Base-by-base conservation (phyloP, 2,888 invertebrate species). In the Pomacea canaliculata region DNA sequence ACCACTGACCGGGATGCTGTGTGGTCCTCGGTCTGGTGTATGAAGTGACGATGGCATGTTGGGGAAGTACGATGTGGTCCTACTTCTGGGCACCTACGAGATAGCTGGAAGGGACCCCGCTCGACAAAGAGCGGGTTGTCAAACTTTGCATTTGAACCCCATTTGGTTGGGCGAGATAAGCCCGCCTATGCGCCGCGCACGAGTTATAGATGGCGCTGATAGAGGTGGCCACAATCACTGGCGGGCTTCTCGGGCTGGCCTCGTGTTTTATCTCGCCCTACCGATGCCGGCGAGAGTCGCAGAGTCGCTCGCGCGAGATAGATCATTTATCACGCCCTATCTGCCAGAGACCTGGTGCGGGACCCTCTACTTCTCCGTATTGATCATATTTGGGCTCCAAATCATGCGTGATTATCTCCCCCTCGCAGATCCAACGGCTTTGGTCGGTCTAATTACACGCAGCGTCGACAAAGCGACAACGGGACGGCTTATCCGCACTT, bases 371-470 rank as follows among this genome's bases (percentile, higher is more conserved):
- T 51, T 69, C 69, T 60, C 68, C 60, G 79, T 83, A 87, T 86
- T 82, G 87, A 87, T 87, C 84, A 83, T 80, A 81, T 79, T 81
- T 79, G 78, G 71, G 78, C 78, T 79, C 80, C 82, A 83, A 76
- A 87, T 87, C 86, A 83, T 78, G 82, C 82, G 80, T 81, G 85
- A 85, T 86, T 85, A 86, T 87, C 87, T 81, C 84, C 82, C 83
- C 84, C 84, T 84, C 78, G 79, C 73, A 81, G 79, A 82, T 18
- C 79, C 69, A 48, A 46, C 19, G 73, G 74, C 74, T 74, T 74
- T 74, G 74, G 74, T 74, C 83, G 78, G 78, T 87, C 87, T 87
- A 87, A 87, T 87, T 87, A 87, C 86, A 83, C 82, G 84, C 82
- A 83, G 84, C 84, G 84, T 84, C 83, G 84, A 79, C 76, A 80